phyloP scores from a whole-genome alignment of 2,797 vertebrate species.

The Diplodus puntazzo region DNA sequence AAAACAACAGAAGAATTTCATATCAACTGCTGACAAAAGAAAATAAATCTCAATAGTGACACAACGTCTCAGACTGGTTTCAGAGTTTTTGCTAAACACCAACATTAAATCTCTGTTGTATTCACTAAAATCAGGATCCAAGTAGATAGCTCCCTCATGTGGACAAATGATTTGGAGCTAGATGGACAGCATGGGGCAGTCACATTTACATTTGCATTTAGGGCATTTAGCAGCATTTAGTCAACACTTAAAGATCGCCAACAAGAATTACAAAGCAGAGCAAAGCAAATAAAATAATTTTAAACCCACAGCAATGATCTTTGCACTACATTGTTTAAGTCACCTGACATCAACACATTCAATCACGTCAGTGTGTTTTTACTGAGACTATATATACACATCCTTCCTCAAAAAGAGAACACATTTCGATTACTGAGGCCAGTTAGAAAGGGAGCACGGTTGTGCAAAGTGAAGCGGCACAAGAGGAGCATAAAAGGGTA shows the following conservation, averaged over 20 bases:
- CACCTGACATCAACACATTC: background rate
- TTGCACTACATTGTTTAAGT: background rate
- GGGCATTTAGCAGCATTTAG: no score
- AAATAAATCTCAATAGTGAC: background rate
- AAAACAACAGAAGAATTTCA: background rate
- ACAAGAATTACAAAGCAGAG: no score
- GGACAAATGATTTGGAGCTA: slow-evolving; percentile 36
- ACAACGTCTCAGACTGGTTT: background rate
- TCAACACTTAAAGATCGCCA: background rate
- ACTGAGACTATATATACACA: background rate
- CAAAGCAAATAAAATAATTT: background rate
- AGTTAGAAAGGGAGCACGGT: background rate
- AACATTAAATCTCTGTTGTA: background rate
- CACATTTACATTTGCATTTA: no score
- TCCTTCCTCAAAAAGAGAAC: slow-evolving; percentile 12
- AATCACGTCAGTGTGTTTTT: background rate
- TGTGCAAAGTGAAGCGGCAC: background rate
- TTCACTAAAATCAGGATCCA: background rate
- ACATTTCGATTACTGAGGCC: background rate
- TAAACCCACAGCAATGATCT: background rate
- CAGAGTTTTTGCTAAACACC: background rate
- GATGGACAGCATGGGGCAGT: background rate
- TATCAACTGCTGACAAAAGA: background rate
- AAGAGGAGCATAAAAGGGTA: slow-evolving; percentile 12
- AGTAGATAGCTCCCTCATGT: slow-evolving; percentile 63